Conservation (phyloP, 1,140 invertebrate genomes). For the Leptonema lineaticorne region DNA sequence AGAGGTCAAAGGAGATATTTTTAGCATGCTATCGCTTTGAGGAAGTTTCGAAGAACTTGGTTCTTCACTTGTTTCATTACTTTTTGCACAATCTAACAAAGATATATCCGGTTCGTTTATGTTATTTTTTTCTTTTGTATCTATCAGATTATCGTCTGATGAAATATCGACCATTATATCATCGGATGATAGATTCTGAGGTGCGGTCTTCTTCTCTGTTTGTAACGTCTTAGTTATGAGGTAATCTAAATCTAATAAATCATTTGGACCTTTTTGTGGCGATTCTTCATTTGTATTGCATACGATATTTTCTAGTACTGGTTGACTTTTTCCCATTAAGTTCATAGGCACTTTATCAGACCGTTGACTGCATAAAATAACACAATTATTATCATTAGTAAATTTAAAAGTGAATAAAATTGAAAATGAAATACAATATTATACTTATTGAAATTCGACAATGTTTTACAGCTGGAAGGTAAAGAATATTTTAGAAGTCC, state of each 20-base stretch:
- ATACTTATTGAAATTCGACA: slow-evolving; percentile 52
- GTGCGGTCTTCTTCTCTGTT: slow-evolving; percentile 34
- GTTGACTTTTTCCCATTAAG: slow-evolving; percentile 55
- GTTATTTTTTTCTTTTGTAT: slow-evolving; percentile 28
- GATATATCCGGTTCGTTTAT: slow-evolving; percentile 34
- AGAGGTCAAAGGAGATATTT: not conserved
- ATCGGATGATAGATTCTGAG: slow-evolving; percentile 46
- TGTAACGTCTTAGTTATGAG: slow-evolving; percentile 48
- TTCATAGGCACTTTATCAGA: slow-evolving; percentile 73
- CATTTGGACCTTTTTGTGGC: slow-evolving; percentile 20
- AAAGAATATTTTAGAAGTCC: slow-evolving; percentile 71
- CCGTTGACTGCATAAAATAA: slow-evolving; percentile 53
- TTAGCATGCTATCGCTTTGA: not conserved
- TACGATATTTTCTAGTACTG: slow-evolving; percentile 4
- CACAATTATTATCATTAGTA: no score
- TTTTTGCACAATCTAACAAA: slow-evolving; percentile 31
- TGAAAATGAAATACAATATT: not conserved
- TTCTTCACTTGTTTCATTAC: slow-evolving; percentile 21
- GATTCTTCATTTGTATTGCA: not conserved
- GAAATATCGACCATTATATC: slow-evolving; percentile 61
- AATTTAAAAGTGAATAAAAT: not conserved
- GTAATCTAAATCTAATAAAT: slow-evolving; percentile 53
- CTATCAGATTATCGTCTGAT: slow-evolving; percentile 40
- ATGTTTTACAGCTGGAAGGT: slow-evolving; percentile 51
- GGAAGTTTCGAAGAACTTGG: not conserved